A percentile compares a stretch with the other conserved stretches of the same genome.
These are phyloP conservation scores for Therioaphis trifolii DNA, from an alignment of 2,888 invertebrate species.

Conservation along the genomic window DNA sequence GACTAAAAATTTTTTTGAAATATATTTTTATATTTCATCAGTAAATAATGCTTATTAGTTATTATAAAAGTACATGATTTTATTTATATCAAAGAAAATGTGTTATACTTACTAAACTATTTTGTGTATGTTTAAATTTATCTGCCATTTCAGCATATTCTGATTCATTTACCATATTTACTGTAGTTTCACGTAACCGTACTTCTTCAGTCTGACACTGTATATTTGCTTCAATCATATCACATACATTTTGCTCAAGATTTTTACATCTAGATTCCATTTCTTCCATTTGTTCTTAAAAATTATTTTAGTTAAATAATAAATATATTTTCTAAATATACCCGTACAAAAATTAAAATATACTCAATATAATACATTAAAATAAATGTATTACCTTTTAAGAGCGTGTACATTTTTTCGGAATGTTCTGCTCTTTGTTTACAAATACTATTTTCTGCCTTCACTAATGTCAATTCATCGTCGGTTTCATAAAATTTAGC, in stretches of 20 bases:
- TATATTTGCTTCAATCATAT: constrained; percentile 70
- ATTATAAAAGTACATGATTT: too few relatives aligned
- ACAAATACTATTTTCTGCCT: constrained; percentile 58
- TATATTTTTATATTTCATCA: too few relatives aligned
- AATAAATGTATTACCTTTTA: constrained; percentile 66
- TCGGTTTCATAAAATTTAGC: constrained; percentile 46
- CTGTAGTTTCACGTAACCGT: constrained; percentile 71
- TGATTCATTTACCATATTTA: constrained; percentile 58
- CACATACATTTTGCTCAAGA: constrained; percentile 70
- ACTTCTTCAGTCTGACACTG: constrained; percentile 70
- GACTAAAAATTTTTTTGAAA: too few relatives aligned
- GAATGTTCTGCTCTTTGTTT: constrained; percentile 66
- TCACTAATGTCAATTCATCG: constrained; percentile 56
- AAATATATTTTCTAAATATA: not conserved
- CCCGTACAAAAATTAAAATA: too few relatives aligned
- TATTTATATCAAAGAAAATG: too few relatives aligned
- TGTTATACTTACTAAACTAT: constrained; percentile 59
- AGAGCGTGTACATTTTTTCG: constrained; percentile 66
- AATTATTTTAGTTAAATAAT: not conserved
- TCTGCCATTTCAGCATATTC: constrained; percentile 56
- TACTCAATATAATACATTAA: not conserved
- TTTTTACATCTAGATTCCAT: constrained; percentile 72
- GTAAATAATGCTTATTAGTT: too few relatives aligned
- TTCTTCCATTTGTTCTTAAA: constrained; percentile 70
- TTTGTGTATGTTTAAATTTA: constrained; percentile 56